Percentiles rank a stretch among this genome's conserved stretches.
phyloP scores from a whole-genome alignment of 2,797 vertebrate species.

The Huso huso region DNA sequence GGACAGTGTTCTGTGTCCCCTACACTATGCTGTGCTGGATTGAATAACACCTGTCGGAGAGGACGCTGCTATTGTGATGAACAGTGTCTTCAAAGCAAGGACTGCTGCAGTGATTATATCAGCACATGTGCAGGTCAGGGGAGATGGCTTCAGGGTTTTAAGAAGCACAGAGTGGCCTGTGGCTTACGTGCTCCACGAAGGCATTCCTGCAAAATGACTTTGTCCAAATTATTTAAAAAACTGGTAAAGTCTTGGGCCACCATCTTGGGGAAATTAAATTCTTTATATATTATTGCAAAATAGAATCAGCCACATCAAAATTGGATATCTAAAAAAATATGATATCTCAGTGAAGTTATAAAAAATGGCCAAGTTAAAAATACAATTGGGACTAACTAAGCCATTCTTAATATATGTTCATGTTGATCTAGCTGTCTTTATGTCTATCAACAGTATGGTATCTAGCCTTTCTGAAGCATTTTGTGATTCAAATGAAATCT shows the following conservation, averaged over 20 bases:
- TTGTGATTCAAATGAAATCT: too few relatives aligned
- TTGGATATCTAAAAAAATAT: too few relatives aligned
- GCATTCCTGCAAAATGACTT: not conserved
- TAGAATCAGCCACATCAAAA: not conserved
- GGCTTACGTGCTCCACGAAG: not conserved
- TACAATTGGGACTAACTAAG: too few relatives aligned
- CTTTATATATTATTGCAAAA: not conserved
- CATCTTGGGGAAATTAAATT: not conserved
- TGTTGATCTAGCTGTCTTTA: too few relatives aligned
- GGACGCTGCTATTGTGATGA: not conserved
- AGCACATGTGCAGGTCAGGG: not conserved
- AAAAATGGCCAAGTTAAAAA: too few relatives aligned
- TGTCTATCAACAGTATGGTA: too few relatives aligned
- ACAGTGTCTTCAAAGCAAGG: not conserved
- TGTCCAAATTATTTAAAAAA: too few relatives aligned
- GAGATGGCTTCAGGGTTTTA: not conserved
- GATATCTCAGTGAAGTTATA: too few relatives aligned
- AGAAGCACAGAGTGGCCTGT: not conserved
- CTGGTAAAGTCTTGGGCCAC: too few relatives aligned
- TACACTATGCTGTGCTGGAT: not conserved
- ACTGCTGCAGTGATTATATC: not conserved
- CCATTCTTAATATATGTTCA: too few relatives aligned
- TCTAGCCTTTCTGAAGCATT: too few relatives aligned
- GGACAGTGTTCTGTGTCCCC: not conserved
- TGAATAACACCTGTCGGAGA: not conserved